Conservation (phyloP, 2,797 vertebrate species). For the Hafferia zeledoni region DNA sequence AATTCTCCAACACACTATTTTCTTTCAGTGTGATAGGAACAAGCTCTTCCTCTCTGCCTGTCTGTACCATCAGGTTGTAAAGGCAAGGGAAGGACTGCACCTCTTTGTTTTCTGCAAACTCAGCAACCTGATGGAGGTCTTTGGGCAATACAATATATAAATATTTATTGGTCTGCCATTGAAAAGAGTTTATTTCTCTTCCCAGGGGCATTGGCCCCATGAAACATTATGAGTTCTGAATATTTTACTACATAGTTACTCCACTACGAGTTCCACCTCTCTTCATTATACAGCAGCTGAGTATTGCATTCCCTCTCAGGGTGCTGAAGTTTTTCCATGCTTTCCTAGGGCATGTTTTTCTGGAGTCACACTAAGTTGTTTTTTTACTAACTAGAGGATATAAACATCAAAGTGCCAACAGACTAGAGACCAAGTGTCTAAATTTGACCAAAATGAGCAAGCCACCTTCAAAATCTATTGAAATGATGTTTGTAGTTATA, state of each 20-base stretch:
- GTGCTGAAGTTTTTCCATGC: not conserved
- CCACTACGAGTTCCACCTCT: not conserved
- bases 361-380: not conserved
- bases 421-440: not conserved
- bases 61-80: not conserved
- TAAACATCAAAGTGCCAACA: not conserved
- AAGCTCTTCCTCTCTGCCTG: not conserved
- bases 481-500: not conserved
- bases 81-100: not conserved
- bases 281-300: conserved; percentile 18
- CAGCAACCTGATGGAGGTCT: conserved; percentile 1
- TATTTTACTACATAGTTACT: conserved; percentile 28
- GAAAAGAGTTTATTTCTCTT: conserved; percentile 41
- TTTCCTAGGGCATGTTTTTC: not conserved
- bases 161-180: conserved; percentile 48
- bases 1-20: not conserved
- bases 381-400: conserved; percentile 6
- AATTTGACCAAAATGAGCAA: not conserved
- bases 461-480: not conserved
- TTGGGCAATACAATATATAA: not conserved
- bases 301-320: not conserved
- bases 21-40: not conserved
- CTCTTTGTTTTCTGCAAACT: conserved; percentile 14
- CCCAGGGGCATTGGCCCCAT: conserved; percentile 15
- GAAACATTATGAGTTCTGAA: conserved; percentile 43